Base-by-base conservation (phyloP, 2,797 vertebrate genomes). In the Takifugu rubripes region DNA sequence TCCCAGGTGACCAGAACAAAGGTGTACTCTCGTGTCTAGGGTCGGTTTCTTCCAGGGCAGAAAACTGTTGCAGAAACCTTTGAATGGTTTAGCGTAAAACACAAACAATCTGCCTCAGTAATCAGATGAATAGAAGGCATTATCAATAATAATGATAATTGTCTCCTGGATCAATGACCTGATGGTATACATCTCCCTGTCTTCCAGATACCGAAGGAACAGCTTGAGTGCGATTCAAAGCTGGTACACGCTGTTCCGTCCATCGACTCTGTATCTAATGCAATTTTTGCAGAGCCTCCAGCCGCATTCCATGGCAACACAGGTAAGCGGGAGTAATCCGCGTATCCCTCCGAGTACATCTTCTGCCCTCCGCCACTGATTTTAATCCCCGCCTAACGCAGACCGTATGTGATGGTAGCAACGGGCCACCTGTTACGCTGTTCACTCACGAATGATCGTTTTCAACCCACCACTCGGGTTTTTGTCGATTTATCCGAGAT, bases 321-420 rank as follows among this genome's bases (percentile, higher is more conserved):
- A 84, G 84, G 83, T 86, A 86, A 79, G 74, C 68, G 74, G 80
- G 66, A 71, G 79, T 87, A 88, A 88, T 88, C 87, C 79, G 29
- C 77, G 78, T 57, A 75, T 69, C 64, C 61, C 54, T 66, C 53
- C 51, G 49, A 61, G 81, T 77, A 85, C 74, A 82, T 78, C 82
- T 78, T 48, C 56, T 70, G 68, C 75, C 77, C 56, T 83, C 67
- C 72, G 70, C 66, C 61, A 75, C 75, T 83, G 77, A 81, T 78
- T 40, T 40, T 89, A 90, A 89, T 89, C 86, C 81, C 66, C 56
- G 52, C 75, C 78, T 79, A 85, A 80, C 75, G 61, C 69, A 72
- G 65, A 69, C 75, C 63, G 73, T 60, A 70, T 75, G 82, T 77
- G 78, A 78, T 79, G 59, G 72, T 66, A 75, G 61, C 75, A 81